These are phyloP conservation scores for Numenius phaeopus DNA, from an alignment of 2,797 vertebrate species.

Conservation along the genomic window DNA sequence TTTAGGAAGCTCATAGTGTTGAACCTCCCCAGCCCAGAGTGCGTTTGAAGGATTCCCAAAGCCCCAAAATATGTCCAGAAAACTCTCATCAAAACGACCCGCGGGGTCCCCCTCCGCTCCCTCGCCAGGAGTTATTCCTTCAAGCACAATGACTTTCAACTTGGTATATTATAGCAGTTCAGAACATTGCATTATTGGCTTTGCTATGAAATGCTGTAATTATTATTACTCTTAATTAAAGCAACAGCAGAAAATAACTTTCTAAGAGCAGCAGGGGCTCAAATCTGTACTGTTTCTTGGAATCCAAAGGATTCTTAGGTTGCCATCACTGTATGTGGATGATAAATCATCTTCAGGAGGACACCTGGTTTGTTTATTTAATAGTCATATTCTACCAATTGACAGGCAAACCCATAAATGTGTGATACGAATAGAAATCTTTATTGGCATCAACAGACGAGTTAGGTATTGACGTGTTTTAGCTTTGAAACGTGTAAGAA, in stretches of 20 bases:
- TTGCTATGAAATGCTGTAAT: not conserved
- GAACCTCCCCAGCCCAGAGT: not conserved
- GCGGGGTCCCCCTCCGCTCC: not conserved
- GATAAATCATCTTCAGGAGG: not conserved
- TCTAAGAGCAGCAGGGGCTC: not conserved
- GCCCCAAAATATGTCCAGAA: not conserved
- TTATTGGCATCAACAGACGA: not conserved
- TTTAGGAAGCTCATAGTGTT: not conserved
- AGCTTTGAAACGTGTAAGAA: not conserved
- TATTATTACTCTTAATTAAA: not conserved
- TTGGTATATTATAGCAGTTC: not conserved
- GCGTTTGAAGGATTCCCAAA: constrained; percentile 17
- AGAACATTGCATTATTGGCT: not conserved
- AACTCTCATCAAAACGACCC: not conserved
- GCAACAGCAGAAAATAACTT: not conserved
- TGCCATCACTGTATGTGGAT: not conserved
- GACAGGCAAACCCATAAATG: not conserved
- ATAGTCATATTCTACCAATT: not conserved
- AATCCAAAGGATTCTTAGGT: not conserved
- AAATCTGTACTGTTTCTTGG: not conserved
- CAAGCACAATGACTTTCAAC: not conserved
- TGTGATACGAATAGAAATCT: not conserved
- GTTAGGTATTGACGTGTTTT: not conserved
- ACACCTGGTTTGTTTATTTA: not conserved
- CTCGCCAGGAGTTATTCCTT: not conserved